phyloP scores from a whole-genome alignment of 1,140 invertebrate genomes.

The Anagrus nilaparvatae region DNA sequence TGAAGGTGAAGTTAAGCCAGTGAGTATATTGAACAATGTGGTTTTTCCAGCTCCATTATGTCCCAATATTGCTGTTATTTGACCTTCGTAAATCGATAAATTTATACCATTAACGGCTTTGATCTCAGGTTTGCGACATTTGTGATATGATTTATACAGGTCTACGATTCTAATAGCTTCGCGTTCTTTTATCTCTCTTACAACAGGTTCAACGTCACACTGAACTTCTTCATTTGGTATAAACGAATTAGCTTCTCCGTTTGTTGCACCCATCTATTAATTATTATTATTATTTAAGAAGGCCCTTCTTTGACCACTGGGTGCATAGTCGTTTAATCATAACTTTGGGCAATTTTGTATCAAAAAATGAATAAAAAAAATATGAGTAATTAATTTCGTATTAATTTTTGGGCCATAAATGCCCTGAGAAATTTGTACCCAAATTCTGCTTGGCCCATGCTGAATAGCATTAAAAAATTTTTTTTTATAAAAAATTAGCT shows the following conservation, averaged over 20 bases:
- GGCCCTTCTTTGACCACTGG: no score
- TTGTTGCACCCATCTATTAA: no score
- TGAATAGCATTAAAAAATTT: no score
- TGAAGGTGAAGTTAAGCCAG: conserved; percentile 61
- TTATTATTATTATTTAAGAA: no score
- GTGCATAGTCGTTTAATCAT: not conserved
- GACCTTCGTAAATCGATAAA: conserved; percentile 43
- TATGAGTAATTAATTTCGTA: no score
- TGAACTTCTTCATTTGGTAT: conserved; percentile 47
- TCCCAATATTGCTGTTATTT: conserved; percentile 75
- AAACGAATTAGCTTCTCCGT: conserved; percentile 50
- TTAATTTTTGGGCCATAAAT: no score
- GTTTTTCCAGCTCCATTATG: conserved; percentile 87
- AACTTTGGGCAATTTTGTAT: no score
- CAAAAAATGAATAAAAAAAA: no score
- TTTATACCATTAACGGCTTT: conserved; percentile 58
- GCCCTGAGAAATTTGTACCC: no score
- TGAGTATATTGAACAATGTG: conserved; percentile 76
- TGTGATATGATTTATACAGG: conserved; percentile 58
- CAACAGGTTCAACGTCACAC: conserved; percentile 61
- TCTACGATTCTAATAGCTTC: conserved; percentile 67
- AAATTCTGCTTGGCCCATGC: no score
- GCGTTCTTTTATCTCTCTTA: conserved; percentile 59
- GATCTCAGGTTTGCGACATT: conserved; percentile 44
- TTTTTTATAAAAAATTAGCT: no score